phyloP scores from a whole-genome alignment of 2,113 vertebrate genomes.

The Nyctereutes procyonoides region DNA sequence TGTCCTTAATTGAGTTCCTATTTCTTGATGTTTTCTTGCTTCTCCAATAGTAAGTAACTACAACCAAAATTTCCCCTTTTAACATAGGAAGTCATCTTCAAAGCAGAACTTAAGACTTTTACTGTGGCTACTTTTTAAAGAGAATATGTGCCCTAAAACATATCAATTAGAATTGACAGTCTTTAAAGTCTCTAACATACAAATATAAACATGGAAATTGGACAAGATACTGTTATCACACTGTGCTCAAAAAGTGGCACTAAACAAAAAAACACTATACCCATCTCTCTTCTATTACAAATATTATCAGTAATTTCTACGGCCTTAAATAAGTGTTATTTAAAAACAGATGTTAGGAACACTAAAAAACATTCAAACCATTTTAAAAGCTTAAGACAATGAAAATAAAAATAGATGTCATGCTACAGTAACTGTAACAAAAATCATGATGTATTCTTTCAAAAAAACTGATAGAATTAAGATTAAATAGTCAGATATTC shows the following conservation, averaged over 20 bases:
- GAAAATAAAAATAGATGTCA: not conserved
- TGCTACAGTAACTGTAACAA: not conserved
- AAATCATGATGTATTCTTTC: not conserved
- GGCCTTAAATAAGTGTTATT: not conserved
- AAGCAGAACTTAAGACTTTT: slow-evolving; percentile 41
- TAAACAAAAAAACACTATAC: slow-evolving; percentile 7
- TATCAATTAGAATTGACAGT: not conserved
- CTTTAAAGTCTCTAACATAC: not conserved
- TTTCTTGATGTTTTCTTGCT: slow-evolving; percentile 61
- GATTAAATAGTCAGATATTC: not conserved
- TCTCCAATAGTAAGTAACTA: slow-evolving; percentile 49
- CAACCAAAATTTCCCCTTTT: slow-evolving; percentile 60
- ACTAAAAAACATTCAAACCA: not conserved
- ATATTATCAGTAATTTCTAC: not conserved
- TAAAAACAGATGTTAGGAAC: not conserved
- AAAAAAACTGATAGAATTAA: not conserved
- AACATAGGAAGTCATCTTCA: slow-evolving; percentile 48
- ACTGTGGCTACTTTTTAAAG: slow-evolving; percentile 38
- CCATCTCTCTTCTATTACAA: not conserved
- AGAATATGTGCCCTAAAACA: not conserved
- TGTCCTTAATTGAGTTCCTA: slow-evolving; percentile 50
- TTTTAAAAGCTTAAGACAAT: not conserved
- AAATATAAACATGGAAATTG: slow-evolving; percentile 10
- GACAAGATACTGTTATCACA: not conserved
- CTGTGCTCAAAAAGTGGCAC: not conserved